Evolutionary conservation across 2,113 vertebrate species (phyloP).

Genomic region (Sapajus apella): DNA sequence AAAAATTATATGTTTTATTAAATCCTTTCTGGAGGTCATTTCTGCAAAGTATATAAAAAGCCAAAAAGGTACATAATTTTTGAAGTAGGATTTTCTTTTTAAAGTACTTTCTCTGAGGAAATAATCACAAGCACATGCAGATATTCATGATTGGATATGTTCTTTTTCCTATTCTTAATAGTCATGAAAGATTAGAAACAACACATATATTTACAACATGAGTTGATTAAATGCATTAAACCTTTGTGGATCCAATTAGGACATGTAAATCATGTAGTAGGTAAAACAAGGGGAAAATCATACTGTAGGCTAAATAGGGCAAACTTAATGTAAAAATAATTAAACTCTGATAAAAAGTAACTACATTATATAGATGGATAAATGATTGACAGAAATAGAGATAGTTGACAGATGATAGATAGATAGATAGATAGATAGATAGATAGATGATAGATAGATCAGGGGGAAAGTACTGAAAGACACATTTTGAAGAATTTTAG

Average conservation of each 20-base stretch:
- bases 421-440: background rate
- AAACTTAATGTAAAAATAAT: background rate
- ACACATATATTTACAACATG: background rate
- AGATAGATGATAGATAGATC: no score
- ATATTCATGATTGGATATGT: background rate
- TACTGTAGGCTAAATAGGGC: background rate
- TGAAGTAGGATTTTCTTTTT: background rate
- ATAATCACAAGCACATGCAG: background rate
- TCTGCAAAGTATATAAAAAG: slow-evolving; percentile 6
- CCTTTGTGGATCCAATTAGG: background rate
- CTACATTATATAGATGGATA: background rate
- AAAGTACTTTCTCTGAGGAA: slow-evolving; percentile 17
- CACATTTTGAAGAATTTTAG: background rate
- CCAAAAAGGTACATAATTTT: slow-evolving; percentile 36
- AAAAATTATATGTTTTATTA: background rate
- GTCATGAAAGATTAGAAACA: background rate
- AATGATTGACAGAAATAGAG: background rate
- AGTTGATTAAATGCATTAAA: background rate
- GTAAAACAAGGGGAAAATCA: background rate
- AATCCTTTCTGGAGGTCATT: background rate
- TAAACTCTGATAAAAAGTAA: background rate
- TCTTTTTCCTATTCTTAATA: background rate
- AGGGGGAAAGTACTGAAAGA: background rate
- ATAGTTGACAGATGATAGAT: no score
- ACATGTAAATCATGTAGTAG: background rate